Percentiles rank a stretch among this genome's conserved stretches.
These are phyloP conservation scores for Eidolon helvum DNA, from an alignment of 2,113 vertebrate species.

Conservation along the genomic window DNA sequence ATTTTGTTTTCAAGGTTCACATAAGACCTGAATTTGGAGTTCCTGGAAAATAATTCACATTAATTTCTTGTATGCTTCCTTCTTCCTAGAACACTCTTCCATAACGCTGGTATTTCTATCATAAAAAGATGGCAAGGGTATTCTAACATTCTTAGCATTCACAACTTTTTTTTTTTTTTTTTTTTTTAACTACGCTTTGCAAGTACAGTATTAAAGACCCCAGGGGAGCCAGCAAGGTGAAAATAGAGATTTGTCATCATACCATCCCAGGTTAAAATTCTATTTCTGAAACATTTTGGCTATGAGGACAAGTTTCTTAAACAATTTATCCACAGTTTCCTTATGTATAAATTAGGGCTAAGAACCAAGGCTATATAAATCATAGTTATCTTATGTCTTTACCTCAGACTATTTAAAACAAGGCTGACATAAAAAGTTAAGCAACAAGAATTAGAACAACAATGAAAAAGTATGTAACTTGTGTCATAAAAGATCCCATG, in stretches of 20 bases:
- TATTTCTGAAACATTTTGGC: neutral
- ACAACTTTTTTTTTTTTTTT: neutral
- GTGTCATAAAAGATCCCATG: neutral
- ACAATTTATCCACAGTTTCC: neutral
- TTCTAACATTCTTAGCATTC: neutral
- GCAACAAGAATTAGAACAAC: neutral
- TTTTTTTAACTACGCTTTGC: neutral
- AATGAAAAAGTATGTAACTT: neutral
- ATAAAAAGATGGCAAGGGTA: neutral
- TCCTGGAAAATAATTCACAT: neutral
- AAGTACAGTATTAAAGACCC: neutral
- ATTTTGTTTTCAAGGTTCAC: neutral
- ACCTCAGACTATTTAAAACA: neutral
- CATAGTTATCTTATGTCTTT: neutral
- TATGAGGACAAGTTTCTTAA: neutral
- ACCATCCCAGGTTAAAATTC: neutral
- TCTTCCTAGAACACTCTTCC: neutral
- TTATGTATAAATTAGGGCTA: neutral
- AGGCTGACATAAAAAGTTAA: neutral
- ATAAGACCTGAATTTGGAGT: neutral
- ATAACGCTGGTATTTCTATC: neutral
- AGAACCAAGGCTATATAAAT: neutral
- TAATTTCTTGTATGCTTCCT: neutral
- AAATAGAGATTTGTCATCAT: neutral
- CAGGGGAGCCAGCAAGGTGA: neutral